Evolutionary conservation across 2,888 invertebrate genomes (phyloP).

Genomic region (Microplitis deprimator): DNA sequence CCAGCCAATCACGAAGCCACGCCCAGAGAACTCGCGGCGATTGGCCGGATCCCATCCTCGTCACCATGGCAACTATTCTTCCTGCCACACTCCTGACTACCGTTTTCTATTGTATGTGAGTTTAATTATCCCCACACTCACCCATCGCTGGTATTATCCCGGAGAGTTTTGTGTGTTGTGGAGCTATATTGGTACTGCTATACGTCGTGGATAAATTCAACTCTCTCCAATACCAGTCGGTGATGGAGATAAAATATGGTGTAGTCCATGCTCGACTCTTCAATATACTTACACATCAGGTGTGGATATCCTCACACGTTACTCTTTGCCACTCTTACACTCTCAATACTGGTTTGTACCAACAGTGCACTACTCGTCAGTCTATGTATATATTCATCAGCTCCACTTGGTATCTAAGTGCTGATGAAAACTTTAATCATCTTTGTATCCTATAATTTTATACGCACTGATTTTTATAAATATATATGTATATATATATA

Average conservation of each 20-base stretch:
- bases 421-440: too few species aligned
- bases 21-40: slow-evolving; percentile 72
- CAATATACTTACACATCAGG: neutral
- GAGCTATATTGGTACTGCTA: slow-evolving; percentile 3
- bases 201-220: neutral
- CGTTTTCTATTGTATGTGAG: slow-evolving; percentile 53
- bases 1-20: slow-evolving; percentile 66
- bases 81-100: slow-evolving; percentile 58
- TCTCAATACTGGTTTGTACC: neutral
- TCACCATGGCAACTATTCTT: slow-evolving; percentile 72
- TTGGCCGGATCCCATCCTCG: slow-evolving; percentile 74
- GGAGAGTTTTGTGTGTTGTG: slow-evolving; percentile 42
- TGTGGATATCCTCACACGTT: neutral
- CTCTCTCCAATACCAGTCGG: neutral
- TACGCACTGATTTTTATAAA: too few species aligned
- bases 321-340: neutral
- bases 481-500: too few species aligned
- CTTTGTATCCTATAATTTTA: too few species aligned
- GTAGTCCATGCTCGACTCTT: neutral
- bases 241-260: neutral
- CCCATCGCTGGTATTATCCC: slow-evolving; percentile 9
- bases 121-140: slow-evolving; percentile 65
- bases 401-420: too few species aligned
- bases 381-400: too few species aligned
- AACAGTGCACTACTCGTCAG: too few species aligned